Percentiles rank a stretch among this genome's conserved stretches.
phyloP scores from a whole-genome alignment of 30 jellyfish, hydroid and myxozoan genomes.

The Phacellophora camtschatica region DNA sequence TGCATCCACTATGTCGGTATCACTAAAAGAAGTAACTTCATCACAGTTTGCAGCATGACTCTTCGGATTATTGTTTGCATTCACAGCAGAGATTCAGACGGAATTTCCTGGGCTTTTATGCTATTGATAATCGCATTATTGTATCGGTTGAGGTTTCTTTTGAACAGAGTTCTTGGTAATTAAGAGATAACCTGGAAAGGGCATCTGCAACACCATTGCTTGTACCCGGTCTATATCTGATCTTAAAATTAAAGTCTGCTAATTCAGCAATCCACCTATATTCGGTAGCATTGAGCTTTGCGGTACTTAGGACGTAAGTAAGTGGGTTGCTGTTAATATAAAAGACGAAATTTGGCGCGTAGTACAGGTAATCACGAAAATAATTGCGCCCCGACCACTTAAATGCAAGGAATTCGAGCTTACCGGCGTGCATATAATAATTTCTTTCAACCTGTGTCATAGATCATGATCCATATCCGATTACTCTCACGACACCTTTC shows the following conservation, averaged over 20 bases:
- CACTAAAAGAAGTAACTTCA: not conserved
- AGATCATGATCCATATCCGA: constrained; percentile 20
- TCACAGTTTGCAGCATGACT: not conserved
- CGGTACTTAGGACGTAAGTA: not conserved
- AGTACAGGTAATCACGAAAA: constrained; percentile 11
- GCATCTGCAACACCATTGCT: constrained; percentile 34
- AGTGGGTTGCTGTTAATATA: no score
- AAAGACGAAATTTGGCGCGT: constrained; percentile 16
- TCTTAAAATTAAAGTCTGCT: constrained; percentile 22
- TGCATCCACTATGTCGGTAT: not conserved
- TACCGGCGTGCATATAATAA: not conserved
- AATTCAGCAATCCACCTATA: constrained; percentile 10
- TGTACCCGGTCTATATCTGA: constrained; percentile 32
- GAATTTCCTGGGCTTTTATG: not conserved
- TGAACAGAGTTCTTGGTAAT: constrained; percentile 1
- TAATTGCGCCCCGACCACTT: constrained; percentile 40
- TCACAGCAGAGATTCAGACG: constrained; percentile 2
- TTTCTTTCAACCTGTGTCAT: constrained; percentile 16
- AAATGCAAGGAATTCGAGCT: constrained; percentile 4
- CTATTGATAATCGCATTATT: constrained; percentile 1
- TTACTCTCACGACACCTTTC: constrained; percentile 10
- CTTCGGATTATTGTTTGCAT: not conserved
- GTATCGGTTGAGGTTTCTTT: not conserved
- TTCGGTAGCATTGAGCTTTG: constrained; percentile 3
- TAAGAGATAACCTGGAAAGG: constrained; percentile 9